Base-by-base conservation (phyloP, 2,888 invertebrate genomes). In the Hedya salicella region DNA sequence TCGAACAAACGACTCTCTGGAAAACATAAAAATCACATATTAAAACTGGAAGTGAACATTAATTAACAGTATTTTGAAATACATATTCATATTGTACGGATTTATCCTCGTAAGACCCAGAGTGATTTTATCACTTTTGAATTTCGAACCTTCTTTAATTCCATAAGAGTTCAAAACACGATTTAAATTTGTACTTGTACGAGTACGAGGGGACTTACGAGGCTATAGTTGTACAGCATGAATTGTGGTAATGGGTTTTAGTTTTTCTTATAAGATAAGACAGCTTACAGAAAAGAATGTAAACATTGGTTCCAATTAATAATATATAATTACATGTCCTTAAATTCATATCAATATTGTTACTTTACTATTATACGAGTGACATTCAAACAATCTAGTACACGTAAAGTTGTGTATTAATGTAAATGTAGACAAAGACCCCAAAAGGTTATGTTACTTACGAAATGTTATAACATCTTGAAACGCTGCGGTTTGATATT, bases 1-100 rank as follows among this genome's bases (percentile, higher is more conserved):
- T 98, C 98, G 87, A 97, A 96, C 52, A 98, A 90, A 74, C 96
- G 95, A 87, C 96, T 97, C 88, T 98, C 98, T 98, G 90, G 68
- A 94, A 93, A 64, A 77, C 70, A 63, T 68, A 21, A 67, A 44
- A 62, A n/a, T 32, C 21, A 16, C 11, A 16, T 11, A n/a, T 46
- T 52, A 56, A 36, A 36, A 40, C 19, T 49, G 30, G 6, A 3
- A 32, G 9, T 8, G 11, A 36, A 36, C 8, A 11, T 36, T 36
- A 36, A 11, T 9, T 36, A 36, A 25, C 25, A 25, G 25, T 25
- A 25, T 6, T 6, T 25, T 4, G 25, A 4, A 25, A 6, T 25
- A 1, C 25, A 25, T 25, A 25, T 25, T 5, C 25, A 25, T 25
- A 25, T 25, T 25, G 25, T 25, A 6, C 6, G n/a, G n/a, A n/a